These are phyloP conservation scores for Onychomys torridus DNA, from an alignment of 2,797 vertebrate genomes.

Conservation along the genomic window DNA sequence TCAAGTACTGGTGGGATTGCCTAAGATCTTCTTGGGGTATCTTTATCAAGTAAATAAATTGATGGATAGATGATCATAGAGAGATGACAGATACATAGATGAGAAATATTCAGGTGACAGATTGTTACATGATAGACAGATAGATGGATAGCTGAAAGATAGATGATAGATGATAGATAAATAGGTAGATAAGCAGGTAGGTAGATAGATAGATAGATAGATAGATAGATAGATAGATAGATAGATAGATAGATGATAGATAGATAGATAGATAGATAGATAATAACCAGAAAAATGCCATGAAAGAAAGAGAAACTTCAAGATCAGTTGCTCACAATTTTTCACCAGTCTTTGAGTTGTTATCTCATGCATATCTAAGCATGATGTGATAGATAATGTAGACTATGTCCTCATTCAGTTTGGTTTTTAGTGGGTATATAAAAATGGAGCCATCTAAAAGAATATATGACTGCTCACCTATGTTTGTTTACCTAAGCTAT, in stretches of 20 bases:
- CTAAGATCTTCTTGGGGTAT: background rate
- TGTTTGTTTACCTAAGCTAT: background rate
- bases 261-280: background rate
- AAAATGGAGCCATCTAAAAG: background rate
- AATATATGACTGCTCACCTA: background rate
- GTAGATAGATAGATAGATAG: no score
- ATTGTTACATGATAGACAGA: background rate
- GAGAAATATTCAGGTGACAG: background rate
- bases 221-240: no score
- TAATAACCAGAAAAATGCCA: background rate
- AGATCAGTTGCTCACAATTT: background rate
- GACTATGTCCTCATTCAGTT: background rate
- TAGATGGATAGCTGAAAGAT: background rate
- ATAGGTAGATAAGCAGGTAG: background rate
- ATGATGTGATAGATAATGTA: background rate
- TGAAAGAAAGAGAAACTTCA: background rate
- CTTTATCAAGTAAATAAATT: conserved; percentile 10
- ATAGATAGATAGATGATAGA: background rate
- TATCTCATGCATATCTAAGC: background rate
- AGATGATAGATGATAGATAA: background rate
- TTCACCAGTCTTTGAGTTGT: background rate
- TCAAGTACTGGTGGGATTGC: background rate
- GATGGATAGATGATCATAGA: background rate
- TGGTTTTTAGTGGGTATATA: background rate
- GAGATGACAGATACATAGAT: background rate